A percentile compares a stretch with the other conserved stretches of the same genome.
Evolutionary conservation across 2,888 invertebrate genomes (phyloP).

Genomic region (Zygothrica quintamaculata): DNA sequence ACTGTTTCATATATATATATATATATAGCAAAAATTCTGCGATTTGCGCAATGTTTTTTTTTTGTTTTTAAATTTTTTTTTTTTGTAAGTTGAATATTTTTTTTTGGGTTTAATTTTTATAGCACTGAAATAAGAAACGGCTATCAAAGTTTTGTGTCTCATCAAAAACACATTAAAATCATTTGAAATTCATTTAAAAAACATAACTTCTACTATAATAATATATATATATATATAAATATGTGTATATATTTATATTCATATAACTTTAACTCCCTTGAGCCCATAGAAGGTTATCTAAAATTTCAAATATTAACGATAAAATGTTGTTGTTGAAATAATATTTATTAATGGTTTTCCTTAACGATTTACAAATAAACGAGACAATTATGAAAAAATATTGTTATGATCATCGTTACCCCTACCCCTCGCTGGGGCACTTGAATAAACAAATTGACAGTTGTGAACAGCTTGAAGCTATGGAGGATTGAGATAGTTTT

Average conservation of each 20-base stretch:
- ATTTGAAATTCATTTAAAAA: slow-evolving; percentile 72
- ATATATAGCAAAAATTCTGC: slow-evolving; percentile 31
- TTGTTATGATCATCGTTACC: slow-evolving; percentile 17
- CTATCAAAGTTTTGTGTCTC: slow-evolving; percentile 55
- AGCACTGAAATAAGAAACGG: slow-evolving; percentile 57
- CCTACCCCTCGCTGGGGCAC: slow-evolving; percentile 33
- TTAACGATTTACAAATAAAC: slow-evolving; percentile 45
- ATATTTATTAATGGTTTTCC: slow-evolving; percentile 52
- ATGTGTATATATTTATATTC: no score
- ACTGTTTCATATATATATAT: slow-evolving; percentile 34
- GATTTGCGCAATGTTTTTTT: slow-evolving; percentile 71
- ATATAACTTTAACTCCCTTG: slow-evolving; percentile 13
- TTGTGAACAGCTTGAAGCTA: slow-evolving; percentile 30
- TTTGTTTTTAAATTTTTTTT: slow-evolving; percentile 7
- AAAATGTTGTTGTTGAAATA: neutral
- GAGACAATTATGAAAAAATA: slow-evolving; percentile 45
- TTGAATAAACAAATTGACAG: slow-evolving; percentile 57
- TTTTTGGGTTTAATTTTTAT: slow-evolving; percentile 8
- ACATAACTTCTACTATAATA: slow-evolving; percentile 53
- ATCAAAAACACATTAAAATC: slow-evolving; percentile 73
- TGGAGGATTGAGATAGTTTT: neutral
- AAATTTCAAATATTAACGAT: slow-evolving; percentile 17
- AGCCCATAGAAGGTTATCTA: slow-evolving; percentile 42
- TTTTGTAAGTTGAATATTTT: slow-evolving; percentile 32
- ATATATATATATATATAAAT: slow-evolving; percentile 32